Percentiles rank a stretch among this genome's conserved stretches.
Conservation (phyloP, 2,888 invertebrate genomes). For the Eristalis tenax region DNA sequence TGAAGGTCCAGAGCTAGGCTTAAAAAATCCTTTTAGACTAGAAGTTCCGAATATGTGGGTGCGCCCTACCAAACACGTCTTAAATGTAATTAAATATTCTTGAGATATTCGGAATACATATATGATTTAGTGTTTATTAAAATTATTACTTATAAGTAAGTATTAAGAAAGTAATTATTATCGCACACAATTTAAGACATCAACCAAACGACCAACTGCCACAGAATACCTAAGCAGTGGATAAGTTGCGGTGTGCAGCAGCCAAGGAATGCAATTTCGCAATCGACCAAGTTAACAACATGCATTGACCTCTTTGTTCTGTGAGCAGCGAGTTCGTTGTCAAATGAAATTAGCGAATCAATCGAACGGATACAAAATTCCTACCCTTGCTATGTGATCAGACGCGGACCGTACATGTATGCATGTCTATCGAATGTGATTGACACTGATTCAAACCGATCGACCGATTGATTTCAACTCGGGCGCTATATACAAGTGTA, state of each 20-base stretch:
- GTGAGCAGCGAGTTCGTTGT: conserved; percentile 65
- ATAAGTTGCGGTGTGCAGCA: conserved; percentile 22
- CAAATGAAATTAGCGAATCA: conserved; percentile 60
- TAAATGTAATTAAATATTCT: too few species aligned
- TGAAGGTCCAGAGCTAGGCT: too few species aligned
- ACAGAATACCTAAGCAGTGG: conserved; percentile 15
- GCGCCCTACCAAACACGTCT: too few species aligned
- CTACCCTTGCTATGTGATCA: conserved; percentile 56
- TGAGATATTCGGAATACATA: too few species aligned
- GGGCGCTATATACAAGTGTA: conserved; percentile 40
- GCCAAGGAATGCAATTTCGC: conserved; percentile 53
- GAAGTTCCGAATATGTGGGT: too few species aligned
- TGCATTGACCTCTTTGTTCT: conserved; percentile 63
- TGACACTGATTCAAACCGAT: conserved; percentile 65
- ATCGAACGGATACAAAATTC: conserved; percentile 61
- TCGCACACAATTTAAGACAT: not conserved
- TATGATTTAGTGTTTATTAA: too few species aligned
- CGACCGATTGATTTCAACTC: conserved; percentile 55
- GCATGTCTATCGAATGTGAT: conserved; percentile 52
- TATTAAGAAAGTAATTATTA: too few species aligned
- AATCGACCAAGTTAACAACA: conserved; percentile 60
- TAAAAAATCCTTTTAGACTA: too few species aligned
- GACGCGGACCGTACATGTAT: not conserved
- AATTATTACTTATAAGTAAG: too few species aligned
- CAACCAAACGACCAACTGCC: not conserved